phyloP scores from a whole-genome alignment of 1,140 invertebrate species.

The Meloidogyne floridensis region DNA sequence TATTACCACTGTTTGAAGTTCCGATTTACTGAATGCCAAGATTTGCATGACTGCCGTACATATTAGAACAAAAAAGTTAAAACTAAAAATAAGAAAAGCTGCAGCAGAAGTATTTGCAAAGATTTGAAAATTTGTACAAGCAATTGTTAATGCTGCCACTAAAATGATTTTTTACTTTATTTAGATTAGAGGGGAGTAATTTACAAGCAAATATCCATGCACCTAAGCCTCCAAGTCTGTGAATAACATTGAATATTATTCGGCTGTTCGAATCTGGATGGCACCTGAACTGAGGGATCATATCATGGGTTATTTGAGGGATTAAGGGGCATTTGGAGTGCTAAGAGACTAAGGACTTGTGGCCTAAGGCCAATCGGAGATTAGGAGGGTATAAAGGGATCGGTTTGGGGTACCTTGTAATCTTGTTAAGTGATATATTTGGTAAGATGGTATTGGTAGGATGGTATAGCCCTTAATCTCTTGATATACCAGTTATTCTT shows the following conservation, averaged over 20 bases:
- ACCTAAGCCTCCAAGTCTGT: conserved; percentile 4
- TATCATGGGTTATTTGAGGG: too few relatives aligned
- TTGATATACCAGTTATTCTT: too few relatives aligned
- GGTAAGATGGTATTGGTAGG: too few relatives aligned
- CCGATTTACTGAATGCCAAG: background rate
- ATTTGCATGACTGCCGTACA: background rate
- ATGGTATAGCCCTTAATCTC: too few relatives aligned
- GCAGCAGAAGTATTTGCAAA: conserved; percentile 4
- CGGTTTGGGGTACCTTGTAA: too few relatives aligned
- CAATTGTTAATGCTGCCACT: conserved; percentile 10
- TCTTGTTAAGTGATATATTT: too few relatives aligned
- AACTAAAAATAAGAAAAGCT: background rate
- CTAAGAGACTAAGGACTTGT: too few relatives aligned
- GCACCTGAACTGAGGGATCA: background rate
- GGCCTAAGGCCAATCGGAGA: too few relatives aligned
- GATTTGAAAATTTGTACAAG: conserved; percentile 8
- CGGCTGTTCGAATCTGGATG: conserved; percentile 24
- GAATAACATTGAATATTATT: conserved; percentile 25
- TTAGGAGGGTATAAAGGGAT: too few relatives aligned
- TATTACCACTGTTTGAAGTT: background rate
- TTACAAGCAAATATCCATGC: conserved; percentile 19
- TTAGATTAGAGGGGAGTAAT: background rate
- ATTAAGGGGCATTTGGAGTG: too few relatives aligned
- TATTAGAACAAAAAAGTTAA: background rate
- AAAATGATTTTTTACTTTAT: too few relatives aligned